Evolutionary conservation across 2,797 vertebrate genomes (phyloP).

Genomic region (Moxostoma hubbsi): DNA sequence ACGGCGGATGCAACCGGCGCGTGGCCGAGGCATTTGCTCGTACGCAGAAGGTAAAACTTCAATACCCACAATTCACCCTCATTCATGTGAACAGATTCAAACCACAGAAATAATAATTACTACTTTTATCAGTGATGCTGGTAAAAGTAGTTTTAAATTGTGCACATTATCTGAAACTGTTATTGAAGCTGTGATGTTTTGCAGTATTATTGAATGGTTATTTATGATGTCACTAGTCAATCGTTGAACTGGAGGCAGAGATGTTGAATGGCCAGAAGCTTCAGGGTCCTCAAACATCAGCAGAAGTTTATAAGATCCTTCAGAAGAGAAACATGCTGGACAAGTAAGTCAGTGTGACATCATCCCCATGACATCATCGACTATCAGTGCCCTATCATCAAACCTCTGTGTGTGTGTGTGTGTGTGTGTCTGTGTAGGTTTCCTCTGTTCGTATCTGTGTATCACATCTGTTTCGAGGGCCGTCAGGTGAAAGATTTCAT

Average conservation of each 20-base stretch:
- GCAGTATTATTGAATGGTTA: background rate
- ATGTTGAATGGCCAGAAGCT: conserved; percentile 92
- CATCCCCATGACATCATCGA: background rate
- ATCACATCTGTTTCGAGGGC: conserved; percentile 87
- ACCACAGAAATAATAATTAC: no score
- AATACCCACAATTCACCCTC: background rate
- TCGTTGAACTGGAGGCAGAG: conserved; percentile 84
- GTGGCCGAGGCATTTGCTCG: conserved; percentile 86
- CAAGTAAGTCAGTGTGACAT: conserved; percentile 75
- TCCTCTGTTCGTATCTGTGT: conserved; percentile 83
- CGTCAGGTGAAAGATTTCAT: conserved; percentile 82
- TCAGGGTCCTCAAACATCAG: conserved; percentile 88
- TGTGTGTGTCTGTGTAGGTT: conserved; percentile 83
- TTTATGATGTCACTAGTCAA: conserved; percentile 70
- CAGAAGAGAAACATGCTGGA: conserved; percentile 76
- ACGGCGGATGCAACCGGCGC: conserved; percentile 85
- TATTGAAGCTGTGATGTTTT: background rate
- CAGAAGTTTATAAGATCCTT: conserved; percentile 87
- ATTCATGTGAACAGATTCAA: background rate
- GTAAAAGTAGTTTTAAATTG: no score
- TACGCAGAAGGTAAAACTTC: conserved; percentile 75
- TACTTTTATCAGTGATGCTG: no score
- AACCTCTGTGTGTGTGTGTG: conserved; percentile 23
- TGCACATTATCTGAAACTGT: no score
- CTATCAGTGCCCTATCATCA: no score